Evolutionary conservation across 2,888 invertebrate genomes (phyloP), one percentile per base, ranked within the genome.

Genomic region (Alsophila aescularia): DNA sequence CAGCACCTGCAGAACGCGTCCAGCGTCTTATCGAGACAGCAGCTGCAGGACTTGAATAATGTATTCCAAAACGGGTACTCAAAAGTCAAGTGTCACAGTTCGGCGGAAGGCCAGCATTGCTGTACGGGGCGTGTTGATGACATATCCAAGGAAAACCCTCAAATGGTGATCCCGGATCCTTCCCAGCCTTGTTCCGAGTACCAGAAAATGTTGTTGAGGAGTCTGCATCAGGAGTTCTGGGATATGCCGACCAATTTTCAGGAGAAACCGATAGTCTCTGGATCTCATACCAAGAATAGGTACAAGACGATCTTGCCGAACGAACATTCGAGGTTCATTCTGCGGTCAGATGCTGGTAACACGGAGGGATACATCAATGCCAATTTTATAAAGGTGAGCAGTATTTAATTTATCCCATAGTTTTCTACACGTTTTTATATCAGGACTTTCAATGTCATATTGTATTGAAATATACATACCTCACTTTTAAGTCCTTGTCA

Each of bases 161-260:
- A 90, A 45, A 85, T 81, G 82, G 76, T 75, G 0, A 79, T 90
- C 5, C 89, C 90, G 0, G 88, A 88, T 0, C 53, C 74, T 0
- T 74, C 83, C 0, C 81, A 87, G 53, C 93, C 94, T 0, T 93
- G 93, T 47, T 93, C 93, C 0, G 93, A 94, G 53, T 93, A 93
- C 67, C 93, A 95, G 85, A 93, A 93, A 66, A 89, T 90, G 66
- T 77, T 95, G 58, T 83, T 95, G 41, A 87, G 94, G 36, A 94
- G 93, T 60, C 79, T 98, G 47, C 89, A 90, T 51, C 96, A 97
- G 73, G 98, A 98, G 81, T 98, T 98, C 79, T 98, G 98, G 98
- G 97, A 98, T 82, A 95, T 98, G 73, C 98, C 98, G 0, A 93
- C 97, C 58, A 98, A 98, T 84, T 95, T 97, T 64, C 97, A 98